phyloP scores from a whole-genome alignment of 1,140 invertebrate genomes.

The Gerris buenoi region DNA sequence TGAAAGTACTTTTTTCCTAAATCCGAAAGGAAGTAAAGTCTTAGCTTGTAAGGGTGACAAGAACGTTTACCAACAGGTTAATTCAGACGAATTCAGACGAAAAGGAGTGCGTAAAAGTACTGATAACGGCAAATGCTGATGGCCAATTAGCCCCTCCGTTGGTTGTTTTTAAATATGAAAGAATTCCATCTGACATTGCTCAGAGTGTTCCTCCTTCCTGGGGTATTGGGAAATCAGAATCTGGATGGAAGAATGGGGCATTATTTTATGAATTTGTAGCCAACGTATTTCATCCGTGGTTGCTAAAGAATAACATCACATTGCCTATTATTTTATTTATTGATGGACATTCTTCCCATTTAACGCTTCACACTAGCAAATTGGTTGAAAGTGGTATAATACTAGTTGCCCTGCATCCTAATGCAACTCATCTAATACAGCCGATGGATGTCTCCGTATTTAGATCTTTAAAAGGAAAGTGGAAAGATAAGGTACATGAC shows the following conservation, averaged over 20 bases:
- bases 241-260: slow-evolving; percentile 19
- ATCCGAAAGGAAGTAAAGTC: slow-evolving; percentile 14
- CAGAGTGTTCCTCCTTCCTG: slow-evolving; percentile 23
- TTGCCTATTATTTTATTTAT: slow-evolving; percentile 29
- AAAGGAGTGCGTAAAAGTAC: slow-evolving; percentile 17
- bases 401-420: slow-evolving; percentile 29
- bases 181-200: slow-evolving; percentile 23
- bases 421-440: slow-evolving; percentile 32
- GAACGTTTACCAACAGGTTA: slow-evolving; percentile 12
- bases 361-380: slow-evolving; percentile 26
- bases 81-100: slow-evolving; percentile 3
- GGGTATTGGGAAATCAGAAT: slow-evolving; percentile 26
- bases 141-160: slow-evolving; percentile 13
- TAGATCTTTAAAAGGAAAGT: slow-evolving; percentile 26
- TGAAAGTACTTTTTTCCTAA: slow-evolving; percentile 17
- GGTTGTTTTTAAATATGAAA: slow-evolving; percentile 26
- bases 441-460: slow-evolving; percentile 30
- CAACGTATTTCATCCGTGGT: slow-evolving; percentile 17
- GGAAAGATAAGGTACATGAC: slow-evolving; percentile 28
- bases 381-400: slow-evolving; percentile 30
- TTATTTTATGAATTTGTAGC: slow-evolving; percentile 17
- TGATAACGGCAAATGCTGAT: slow-evolving; percentile 13
- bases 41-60: slow-evolving; percentile 13
- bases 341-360: slow-evolving; percentile 30
- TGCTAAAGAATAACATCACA: slow-evolving; percentile 16